These are phyloP conservation scores for Acanthoscelides obtectus DNA, from an alignment of 2,888 invertebrate genomes.

Conservation along the genomic window DNA sequence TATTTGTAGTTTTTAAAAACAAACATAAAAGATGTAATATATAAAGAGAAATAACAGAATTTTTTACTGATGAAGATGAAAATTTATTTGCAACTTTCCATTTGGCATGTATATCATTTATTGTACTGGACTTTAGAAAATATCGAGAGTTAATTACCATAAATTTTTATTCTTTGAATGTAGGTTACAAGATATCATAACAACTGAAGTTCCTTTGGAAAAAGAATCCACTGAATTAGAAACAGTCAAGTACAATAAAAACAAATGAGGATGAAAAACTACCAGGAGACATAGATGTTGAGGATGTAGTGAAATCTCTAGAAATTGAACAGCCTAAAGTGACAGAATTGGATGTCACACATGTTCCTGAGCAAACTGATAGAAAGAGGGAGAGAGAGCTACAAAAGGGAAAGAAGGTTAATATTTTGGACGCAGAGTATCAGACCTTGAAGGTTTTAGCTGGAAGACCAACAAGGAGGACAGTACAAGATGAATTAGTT, in stretches of 20 bases:
- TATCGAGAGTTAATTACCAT: too few relatives aligned
- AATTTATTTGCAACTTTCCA: too few relatives aligned
- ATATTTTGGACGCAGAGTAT: slow-evolving; percentile 26
- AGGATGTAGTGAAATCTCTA: background rate
- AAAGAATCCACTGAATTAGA: slow-evolving; percentile 5
- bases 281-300: background rate
- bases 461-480: slow-evolving; percentile 29
- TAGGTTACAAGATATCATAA: slow-evolving; percentile 3
- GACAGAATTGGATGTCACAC: background rate
- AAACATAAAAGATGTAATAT: too few relatives aligned
- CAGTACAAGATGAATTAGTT: slow-evolving; percentile 22
- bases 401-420: background rate
- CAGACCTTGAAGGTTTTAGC: slow-evolving; percentile 33
- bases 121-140: too few relatives aligned
- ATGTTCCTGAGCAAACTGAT: background rate
- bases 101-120: too few relatives aligned
- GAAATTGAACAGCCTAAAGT: slow-evolving; percentile 11
- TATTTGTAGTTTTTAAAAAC: too few relatives aligned
- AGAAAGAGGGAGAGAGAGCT: background rate
- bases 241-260: slow-evolving; percentile 9
- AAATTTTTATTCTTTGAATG: background rate
- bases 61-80: too few relatives aligned
- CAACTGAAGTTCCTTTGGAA: slow-evolving; percentile 1
- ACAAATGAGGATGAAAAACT: background rate
- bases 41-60: too few relatives aligned